Base-by-base conservation (phyloP, 2,888 invertebrate species). In the Mythimna pallens region DNA sequence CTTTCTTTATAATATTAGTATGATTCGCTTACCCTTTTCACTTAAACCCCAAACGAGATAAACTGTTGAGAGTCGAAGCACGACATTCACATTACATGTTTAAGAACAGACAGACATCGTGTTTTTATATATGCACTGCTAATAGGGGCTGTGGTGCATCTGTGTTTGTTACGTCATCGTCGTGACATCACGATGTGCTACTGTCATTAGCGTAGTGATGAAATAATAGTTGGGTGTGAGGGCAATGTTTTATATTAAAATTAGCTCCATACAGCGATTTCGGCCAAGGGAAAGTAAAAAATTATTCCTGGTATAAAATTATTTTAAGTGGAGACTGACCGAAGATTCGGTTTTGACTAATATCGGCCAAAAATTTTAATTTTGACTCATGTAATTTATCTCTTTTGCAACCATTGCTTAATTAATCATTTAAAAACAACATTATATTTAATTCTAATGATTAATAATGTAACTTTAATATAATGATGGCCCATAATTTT, bases 71-170 rank as follows among this genome's bases (percentile, higher is more conserved):
- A 73, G 57, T 70, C 64, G 59, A 50, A 55, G 54, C 75, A 81
- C 67, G 65, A 57, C 81, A 78, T 65, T 55, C 81, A 67, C 55
- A 74, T 70, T 66, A 75, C 69, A 84, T 69, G 70, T 70, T 73
- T 61, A 67, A 67, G 65, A 59, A 74, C 75, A 71, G 70, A 65
- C 61, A 68, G 43, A 69, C 75, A 70, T 64, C 61, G 22, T 62
- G 81, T 81, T 79, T 81, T 79, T 76, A 76, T 79, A 43, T 64
- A 75, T 22, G 20, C 17, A 63, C 47, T 59, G 68, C 58, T 79
- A 81, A 81, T 76, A 76, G 74, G 74, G 22, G 47, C 61, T 7
- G 30, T 12, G 63, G 40, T 64, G 57, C 67, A 52, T 61, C 64
- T 25, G 52, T n/a, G 36, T 62, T 80, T 61, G 36, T 81, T 40